These are phyloP conservation scores for Hemicentrotus pulcherrimus DNA, from an alignment of 35 echinoderm and acorn worm genomes.

Conservation along the genomic window DNA sequence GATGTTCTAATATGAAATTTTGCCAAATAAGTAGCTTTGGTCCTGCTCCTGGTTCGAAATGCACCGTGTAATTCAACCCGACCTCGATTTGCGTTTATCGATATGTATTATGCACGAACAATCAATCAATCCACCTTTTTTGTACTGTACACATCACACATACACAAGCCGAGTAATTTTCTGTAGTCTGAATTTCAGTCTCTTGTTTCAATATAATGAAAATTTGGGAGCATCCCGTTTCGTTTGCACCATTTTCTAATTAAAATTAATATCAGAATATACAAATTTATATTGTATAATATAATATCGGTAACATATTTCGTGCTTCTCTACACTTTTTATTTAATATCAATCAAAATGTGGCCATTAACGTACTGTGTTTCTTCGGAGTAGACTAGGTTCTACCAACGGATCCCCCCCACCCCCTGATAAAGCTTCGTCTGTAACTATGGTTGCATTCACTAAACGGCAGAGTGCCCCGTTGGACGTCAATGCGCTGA, in stretches of 20 bases:
- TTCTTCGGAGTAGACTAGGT: neutral
- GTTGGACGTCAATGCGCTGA: neutral
- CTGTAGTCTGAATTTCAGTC: neutral
- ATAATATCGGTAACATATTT: neutral
- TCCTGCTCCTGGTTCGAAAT: neutral
- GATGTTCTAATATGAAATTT: too few species aligned
- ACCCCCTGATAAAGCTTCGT: neutral
- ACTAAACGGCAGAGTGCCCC: neutral
- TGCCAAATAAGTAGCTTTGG: too few species aligned
- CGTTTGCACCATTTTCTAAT: neutral
- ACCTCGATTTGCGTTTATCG: neutral
- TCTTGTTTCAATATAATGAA: neutral
- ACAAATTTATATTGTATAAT: neutral
- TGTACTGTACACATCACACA: too few species aligned
- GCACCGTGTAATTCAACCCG: neutral
- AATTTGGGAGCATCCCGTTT: neutral
- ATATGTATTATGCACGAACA: too few species aligned
- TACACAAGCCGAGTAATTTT: neutral
- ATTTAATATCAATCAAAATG: neutral
- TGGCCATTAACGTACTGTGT: neutral
- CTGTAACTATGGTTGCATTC: slow-evolving; percentile 35
- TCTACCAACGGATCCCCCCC: neutral
- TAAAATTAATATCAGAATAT: neutral
- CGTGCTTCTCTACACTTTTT: neutral
- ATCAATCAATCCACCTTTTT: too few species aligned